Evolutionary conservation across 2,113 vertebrate genomes (phyloP).

Genomic region (Oreotrochilus melanogaster): DNA sequence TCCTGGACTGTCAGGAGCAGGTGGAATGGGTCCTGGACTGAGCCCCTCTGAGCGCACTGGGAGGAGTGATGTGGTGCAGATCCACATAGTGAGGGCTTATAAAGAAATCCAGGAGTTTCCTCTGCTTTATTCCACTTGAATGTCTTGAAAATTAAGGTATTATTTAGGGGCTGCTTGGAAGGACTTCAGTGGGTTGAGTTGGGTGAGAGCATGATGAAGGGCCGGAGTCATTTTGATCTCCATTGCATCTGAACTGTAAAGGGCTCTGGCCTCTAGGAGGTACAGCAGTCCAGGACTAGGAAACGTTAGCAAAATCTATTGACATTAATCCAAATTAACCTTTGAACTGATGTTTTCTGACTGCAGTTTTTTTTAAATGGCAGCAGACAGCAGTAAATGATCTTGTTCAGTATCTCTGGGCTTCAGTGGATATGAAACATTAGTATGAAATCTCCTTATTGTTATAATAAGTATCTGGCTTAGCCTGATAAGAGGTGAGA

Average conservation of each 20-base stretch:
- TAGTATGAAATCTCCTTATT: conserved; percentile 69
- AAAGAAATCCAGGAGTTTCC: background rate
- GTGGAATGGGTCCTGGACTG: background rate
- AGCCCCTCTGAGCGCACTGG: accelerated
- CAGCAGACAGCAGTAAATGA: conserved; percentile 58
- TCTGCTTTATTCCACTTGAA: background rate
- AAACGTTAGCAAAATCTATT: conserved; percentile 47
- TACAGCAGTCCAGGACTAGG: background rate
- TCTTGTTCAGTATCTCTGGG: conserved; percentile 67
- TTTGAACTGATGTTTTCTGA: conserved; percentile 54
- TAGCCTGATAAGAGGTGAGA: conserved; percentile 76
- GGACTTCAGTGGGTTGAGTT: background rate
- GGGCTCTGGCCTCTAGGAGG: background rate
- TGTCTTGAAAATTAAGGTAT: background rate
- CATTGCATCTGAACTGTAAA: background rate
- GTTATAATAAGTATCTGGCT: conserved; percentile 77
- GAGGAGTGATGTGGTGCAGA: accelerated
- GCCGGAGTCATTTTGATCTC: background rate
- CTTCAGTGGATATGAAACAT: conserved; percentile 65
- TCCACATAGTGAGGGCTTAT: background rate
- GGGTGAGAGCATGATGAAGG: background rate
- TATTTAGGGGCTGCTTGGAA: background rate
- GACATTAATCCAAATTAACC: conserved; percentile 67
- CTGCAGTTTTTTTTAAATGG: conserved; percentile 30
- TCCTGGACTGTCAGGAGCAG: background rate